Percentiles rank a stretch among this genome's conserved stretches.
These are phyloP conservation scores for Crotalus viridis DNA, from an alignment of 2,113 vertebrate genomes.

Conservation along the genomic window DNA sequence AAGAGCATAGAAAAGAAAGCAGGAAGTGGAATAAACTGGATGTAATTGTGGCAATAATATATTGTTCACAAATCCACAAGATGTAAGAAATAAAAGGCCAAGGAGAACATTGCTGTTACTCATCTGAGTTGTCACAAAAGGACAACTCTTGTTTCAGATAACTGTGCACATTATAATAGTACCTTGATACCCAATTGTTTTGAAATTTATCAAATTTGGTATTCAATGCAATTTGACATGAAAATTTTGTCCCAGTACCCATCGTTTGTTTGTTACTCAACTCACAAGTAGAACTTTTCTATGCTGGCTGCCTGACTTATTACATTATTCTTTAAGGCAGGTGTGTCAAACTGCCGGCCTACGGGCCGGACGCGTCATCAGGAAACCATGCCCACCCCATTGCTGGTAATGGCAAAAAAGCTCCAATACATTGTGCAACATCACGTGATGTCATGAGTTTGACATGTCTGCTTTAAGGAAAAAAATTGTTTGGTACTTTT, in stretches of 20 bases:
- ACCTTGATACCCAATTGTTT: no score
- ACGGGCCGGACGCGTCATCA: rapidly evolving
- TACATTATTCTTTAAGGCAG: neutral
- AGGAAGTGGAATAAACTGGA: neutral
- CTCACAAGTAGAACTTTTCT: neutral
- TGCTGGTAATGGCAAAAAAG: no score
- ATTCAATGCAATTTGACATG: no score
- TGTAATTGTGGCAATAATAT: neutral
- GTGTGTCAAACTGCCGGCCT: no score
- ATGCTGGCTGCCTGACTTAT: neutral
- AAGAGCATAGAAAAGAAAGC: neutral
- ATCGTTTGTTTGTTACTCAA: neutral
- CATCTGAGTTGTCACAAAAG: neutral
- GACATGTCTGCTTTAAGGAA: neutral
- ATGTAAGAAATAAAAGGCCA: neutral
- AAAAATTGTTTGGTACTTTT: neutral
- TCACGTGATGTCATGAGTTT: no score
- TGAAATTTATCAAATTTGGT: no score
- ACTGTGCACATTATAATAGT: neutral
- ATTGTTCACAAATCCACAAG: neutral
- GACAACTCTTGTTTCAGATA: neutral
- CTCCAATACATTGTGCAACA: no score
- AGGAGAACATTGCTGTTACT: neutral
- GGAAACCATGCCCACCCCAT: no score
- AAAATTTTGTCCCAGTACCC: neutral